phyloP scores from a whole-genome alignment of 1,140 invertebrate genomes.

The Sycobia sp. region DNA sequence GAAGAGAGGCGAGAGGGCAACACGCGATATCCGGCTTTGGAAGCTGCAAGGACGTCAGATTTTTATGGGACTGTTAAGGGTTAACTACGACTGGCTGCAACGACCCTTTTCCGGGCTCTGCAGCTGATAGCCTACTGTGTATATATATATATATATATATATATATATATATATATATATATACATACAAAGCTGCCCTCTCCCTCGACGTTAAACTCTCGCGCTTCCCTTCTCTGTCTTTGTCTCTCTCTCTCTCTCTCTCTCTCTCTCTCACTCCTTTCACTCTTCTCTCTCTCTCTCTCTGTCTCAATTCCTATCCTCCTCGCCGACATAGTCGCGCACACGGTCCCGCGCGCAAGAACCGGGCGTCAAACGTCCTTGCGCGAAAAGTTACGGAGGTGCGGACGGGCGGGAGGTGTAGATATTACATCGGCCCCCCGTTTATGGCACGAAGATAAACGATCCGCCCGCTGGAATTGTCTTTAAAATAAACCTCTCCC shows the following conservation, averaged over 20 bases:
- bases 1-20: not conserved
- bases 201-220: too few species aligned
- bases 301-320: too few species aligned
- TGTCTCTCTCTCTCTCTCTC: not conserved
- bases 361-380: constrained; percentile 16
- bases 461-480: constrained; percentile 32
- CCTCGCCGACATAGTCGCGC: too few species aligned
- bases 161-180: too few species aligned
- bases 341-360: too few species aligned
- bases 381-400: not conserved
- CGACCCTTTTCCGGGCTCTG: constrained; percentile 23
- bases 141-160: too few species aligned
- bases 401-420: too few species aligned
- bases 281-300: too few species aligned
- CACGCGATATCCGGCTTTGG: constrained; percentile 20
- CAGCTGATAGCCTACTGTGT: constrained; percentile 18
- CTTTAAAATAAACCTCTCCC: constrained; percentile 32
- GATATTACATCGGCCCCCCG: constrained; percentile 15
- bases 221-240: not conserved
- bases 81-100: constrained; percentile 36
- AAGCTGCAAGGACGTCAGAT: constrained; percentile 19
- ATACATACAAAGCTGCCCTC: too few species aligned
- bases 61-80: constrained; percentile 39
- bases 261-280: not conserved
- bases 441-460: constrained; percentile 38